These are phyloP conservation scores for Athene cunicularia DNA, from an alignment of 2,113 vertebrate genomes.

Conservation along the genomic window DNA sequence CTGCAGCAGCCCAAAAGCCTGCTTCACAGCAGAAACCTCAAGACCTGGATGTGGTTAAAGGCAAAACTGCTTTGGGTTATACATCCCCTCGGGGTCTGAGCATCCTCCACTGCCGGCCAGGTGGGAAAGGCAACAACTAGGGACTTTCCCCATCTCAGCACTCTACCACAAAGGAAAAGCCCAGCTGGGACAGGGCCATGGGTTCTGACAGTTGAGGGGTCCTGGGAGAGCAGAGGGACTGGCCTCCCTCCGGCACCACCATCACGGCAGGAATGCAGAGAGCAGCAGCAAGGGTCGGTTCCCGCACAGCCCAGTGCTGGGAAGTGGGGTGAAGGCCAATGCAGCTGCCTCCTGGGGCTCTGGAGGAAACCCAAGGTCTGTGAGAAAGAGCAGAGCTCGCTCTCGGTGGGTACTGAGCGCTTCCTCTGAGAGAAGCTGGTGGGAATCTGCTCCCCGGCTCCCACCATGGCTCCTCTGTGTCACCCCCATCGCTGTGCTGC, in stretches of 20 bases:
- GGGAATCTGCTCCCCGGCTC: neutral
- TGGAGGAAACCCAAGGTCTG: neutral
- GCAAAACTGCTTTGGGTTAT: neutral
- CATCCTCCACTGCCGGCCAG: neutral
- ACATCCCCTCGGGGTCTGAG: neutral
- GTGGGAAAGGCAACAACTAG: neutral
- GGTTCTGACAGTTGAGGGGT: neutral
- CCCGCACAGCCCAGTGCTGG: neutral
- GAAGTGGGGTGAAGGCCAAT: neutral
- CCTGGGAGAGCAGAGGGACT: fast-evolving
- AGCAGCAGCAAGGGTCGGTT: neutral
- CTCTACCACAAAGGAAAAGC: neutral
- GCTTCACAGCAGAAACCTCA: neutral
- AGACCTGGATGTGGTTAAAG: neutral
- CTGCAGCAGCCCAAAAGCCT: neutral
- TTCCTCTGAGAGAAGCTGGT: neutral
- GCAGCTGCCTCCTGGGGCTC: neutral
- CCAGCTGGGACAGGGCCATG: neutral
- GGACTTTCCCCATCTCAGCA: neutral
- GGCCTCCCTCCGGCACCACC: neutral
- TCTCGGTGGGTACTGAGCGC: neutral
- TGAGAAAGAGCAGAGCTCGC: constrained; percentile 36
- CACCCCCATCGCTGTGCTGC: neutral
- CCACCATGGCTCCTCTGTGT: fast-evolving
- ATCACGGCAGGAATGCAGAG: neutral